Base-by-base conservation (phyloP, 2,888 invertebrate species). In the Drosophila yooni region DNA sequence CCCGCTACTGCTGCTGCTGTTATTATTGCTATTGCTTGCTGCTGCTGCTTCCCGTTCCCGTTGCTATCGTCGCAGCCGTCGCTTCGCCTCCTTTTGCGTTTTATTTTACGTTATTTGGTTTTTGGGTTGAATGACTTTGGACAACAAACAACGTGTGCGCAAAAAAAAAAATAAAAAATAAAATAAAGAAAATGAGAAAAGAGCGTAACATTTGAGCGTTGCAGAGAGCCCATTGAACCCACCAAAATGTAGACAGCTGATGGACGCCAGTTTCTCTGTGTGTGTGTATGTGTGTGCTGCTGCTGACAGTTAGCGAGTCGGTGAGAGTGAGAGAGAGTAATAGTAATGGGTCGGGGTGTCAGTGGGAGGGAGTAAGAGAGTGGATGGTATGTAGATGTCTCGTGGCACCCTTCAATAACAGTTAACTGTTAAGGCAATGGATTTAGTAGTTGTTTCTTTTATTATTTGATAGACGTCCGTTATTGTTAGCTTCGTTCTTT, bases 81-180 rank as follows among this genome's bases (percentile, higher is more conserved):
- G 43, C 59, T 48, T 54, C 63, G 38, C 68, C 69, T 70, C 69
- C 58, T 70, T 68, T 70, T 85, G 79, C 80, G 83, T 82, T 87
- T 82, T 75, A 84, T 82, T 85, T 87, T 76, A 81, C 74, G 83
- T 84, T 83, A 83, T 84, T 85, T 87, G 80, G 75, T 86, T 88
- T 83, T 82, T 78, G 86, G 80, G 86, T 86, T 86, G 88, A 86
- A 86, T 80, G 86, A 86, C 86, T 86, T 77, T 83, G 83, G 76
- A 79, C 83, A 88, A 86, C 82, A 88, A 88, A 86, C 82, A 88
- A 86, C 83, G 81, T 85, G 79, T 80, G 85, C 74, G 77, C 70
- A 85, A 76, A 79, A 59, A 59, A 74, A 62, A 69, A 69, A 70
- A 70, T 25, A 68, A 72, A 38, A 74, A 58, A 48, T 56, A 65